Evolutionary conservation across 2,113 vertebrate species (phyloP), one percentile per base, ranked within the genome.

Genomic region (Phodopus roborovskii): DNA sequence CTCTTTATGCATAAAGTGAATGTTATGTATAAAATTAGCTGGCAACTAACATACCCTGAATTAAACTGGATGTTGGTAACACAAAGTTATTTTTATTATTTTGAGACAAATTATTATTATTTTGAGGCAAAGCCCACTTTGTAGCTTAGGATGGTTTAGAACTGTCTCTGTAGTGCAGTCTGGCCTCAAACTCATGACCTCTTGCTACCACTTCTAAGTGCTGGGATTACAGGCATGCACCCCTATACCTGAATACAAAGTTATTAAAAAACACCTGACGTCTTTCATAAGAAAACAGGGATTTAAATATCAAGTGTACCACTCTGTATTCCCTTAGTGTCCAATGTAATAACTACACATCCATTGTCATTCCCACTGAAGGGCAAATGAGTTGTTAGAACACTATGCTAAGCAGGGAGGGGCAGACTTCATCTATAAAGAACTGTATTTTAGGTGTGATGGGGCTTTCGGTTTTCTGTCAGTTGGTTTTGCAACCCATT

Each of bases 1-100:
- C 81, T 88, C 26, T 45, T 96, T 16, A 81, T 88, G 50, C 88
- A 70, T 79, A 87, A 87, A 58, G n/a, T 96, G 28, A 68, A 28
- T 75, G 8, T 85, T 58, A 88, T 91, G 26, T 16, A 64, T 15
- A 50, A 39, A 92, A 62, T 3, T 90, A 24, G 48, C 42, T 48
- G 13, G 33, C 92, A 48, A n/a, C 84, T 73, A 96, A 33, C 53
- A 12, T 91, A 9, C 90, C 58, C 39, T 91, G 68, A 95, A 93
- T 92, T 95, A 91, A 95, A n/a, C 66, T 88, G 48, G 83, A 89
- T 95, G 84, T 94, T 90, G 36, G 60, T 12, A 89, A 24, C 64
- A 50, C 30, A 62, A 45, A 88, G 7, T 90, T 79, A 74, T 95
- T 39, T 17, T 87, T 71, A 53, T 39, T 71, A 70, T 87, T 87